Conservation (phyloP, 2,888 invertebrate species). For the Polyommatus iphigenia region DNA sequence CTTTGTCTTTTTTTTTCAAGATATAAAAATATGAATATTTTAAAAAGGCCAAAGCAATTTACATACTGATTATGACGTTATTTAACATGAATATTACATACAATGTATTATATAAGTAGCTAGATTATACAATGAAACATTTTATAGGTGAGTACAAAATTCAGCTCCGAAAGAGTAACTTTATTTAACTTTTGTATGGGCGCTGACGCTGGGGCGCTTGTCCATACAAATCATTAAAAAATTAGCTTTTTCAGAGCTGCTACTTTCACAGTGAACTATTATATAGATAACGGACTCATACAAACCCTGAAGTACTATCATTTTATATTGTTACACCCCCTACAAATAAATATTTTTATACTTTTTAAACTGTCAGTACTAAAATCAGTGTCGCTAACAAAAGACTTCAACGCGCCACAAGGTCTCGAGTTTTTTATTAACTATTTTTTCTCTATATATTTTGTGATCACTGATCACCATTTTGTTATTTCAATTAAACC, state of each 20-base stretch:
- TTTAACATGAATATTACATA: conserved; percentile 3
- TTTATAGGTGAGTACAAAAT: background rate
- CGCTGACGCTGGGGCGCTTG: too few relatives aligned
- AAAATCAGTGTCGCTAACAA: conserved; percentile 43
- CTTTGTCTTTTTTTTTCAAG: background rate
- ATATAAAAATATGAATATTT: background rate
- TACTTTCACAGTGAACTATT: too few relatives aligned
- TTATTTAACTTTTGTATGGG: too few relatives aligned
- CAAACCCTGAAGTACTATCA: too few relatives aligned
- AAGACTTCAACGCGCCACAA: conserved; percentile 53
- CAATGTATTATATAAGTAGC: background rate
- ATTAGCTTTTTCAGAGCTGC: too few relatives aligned
- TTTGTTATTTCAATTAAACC: background rate
- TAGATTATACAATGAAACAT: background rate
- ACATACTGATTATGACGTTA: conserved; percentile 5
- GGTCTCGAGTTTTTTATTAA: background rate
- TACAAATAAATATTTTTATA: too few relatives aligned
- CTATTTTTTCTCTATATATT: background rate
- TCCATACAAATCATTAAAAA: too few relatives aligned
- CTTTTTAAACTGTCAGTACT: background rate
- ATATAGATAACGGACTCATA: too few relatives aligned
- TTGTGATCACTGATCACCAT: background rate
- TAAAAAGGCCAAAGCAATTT: background rate
- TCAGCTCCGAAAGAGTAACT: too few relatives aligned
- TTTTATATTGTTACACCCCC: too few relatives aligned